Conservation (phyloP, 2,888 invertebrate genomes). For the Abscondita cerata region DNA sequence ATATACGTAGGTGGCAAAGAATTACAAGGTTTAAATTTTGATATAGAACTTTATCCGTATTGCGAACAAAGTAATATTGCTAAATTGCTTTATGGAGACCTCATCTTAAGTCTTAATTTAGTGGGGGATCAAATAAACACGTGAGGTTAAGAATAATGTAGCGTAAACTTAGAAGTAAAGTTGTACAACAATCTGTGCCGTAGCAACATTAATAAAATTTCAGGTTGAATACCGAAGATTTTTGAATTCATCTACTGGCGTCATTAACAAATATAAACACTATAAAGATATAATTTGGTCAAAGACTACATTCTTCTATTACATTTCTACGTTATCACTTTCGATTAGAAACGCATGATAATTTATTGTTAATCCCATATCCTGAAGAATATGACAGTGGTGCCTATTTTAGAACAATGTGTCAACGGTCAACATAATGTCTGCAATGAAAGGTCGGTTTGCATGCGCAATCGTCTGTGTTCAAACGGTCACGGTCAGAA, state of each 20-base stretch:
- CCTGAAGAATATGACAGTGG: neutral
- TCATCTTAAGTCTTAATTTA: conserved; percentile 41
- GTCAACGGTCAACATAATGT: conserved; percentile 7
- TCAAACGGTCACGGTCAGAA: conserved; percentile 8
- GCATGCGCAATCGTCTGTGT: conserved; percentile 1
- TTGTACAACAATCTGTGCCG: conserved; percentile 22
- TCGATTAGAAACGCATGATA: too few relatives aligned
- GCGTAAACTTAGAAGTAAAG: conserved; percentile 22
- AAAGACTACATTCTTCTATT: too few relatives aligned
- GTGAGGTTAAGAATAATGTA: conserved; percentile 37
- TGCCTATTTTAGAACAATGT: neutral
- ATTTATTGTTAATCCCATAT: too few relatives aligned
- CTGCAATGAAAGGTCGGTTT: conserved; percentile 6
- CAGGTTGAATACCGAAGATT: conserved; percentile 6
- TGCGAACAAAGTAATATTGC: conserved; percentile 54
- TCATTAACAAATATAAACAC: too few relatives aligned
- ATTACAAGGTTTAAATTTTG: conserved; percentile 23
- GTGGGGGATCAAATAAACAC: conserved; percentile 38
- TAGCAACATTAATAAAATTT: neutral
- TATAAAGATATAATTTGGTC: too few relatives aligned
- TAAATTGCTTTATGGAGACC: conserved; percentile 53
- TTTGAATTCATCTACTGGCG: too few relatives aligned
- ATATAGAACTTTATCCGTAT: conserved; percentile 29
- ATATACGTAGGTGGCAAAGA: conserved; percentile 1
- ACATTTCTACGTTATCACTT: too few relatives aligned